These are phyloP conservation scores for Apostichopus leukothele DNA, from an alignment of 53 echinoderm and acorn worm genomes.

Conservation along the genomic window DNA sequence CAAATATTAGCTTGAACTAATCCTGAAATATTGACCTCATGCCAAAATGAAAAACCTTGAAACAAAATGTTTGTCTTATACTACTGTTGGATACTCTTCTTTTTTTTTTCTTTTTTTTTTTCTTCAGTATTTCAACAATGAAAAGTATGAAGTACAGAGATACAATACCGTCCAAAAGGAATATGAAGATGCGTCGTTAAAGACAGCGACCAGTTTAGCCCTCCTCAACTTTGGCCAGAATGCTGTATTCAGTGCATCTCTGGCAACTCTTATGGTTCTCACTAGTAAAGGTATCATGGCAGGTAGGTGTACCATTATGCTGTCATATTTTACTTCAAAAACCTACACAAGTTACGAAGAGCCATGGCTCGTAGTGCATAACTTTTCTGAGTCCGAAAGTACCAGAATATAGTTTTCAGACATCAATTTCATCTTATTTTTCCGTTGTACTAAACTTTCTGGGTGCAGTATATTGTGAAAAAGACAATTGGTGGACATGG, in stretches of 20 bases:
- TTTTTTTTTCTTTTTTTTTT: neutral
- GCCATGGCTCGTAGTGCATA: no score
- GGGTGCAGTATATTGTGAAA: no score
- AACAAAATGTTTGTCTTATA: neutral
- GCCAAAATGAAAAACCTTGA: neutral
- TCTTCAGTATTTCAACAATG: slow-evolving; percentile 95
- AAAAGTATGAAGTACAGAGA: slow-evolving; percentile 71
- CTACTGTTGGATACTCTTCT: neutral
- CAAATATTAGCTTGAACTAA: no score
- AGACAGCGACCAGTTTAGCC: slow-evolving; percentile 92
- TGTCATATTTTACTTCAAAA: no score
- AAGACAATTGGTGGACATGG: no score
- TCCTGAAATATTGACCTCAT: neutral
- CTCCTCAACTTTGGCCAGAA: slow-evolving; percentile 98
- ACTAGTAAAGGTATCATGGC: slow-evolving; percentile 87
- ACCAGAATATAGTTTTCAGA: no score
- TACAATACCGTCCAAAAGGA: slow-evolving; percentile 71
- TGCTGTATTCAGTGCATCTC: slow-evolving; percentile 84
- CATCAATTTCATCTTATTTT: no score
- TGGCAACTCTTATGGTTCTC: slow-evolving; percentile 86
- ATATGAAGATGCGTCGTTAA: slow-evolving; percentile 88
- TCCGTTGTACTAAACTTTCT: no score
- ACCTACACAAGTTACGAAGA: no score
- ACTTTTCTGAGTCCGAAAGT: no score
- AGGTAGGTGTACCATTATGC: slow-evolving; percentile 51